phyloP scores from a whole-genome alignment of 2,888 invertebrate genomes.

The Lithosia quadra region DNA sequence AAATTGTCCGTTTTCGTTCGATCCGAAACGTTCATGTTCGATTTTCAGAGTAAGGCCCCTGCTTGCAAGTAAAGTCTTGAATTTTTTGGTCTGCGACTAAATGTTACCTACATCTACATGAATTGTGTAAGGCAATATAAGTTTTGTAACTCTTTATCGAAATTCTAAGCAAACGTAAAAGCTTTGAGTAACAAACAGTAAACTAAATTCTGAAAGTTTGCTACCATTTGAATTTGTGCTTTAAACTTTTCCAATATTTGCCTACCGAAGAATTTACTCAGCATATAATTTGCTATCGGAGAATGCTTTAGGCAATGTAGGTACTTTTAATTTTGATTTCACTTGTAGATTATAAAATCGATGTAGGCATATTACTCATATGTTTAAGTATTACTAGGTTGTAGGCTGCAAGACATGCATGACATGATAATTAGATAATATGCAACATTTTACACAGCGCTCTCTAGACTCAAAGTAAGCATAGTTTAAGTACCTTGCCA shows the following conservation, averaged over 20 bases:
- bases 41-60: no score
- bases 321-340: background rate
- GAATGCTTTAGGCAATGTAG: background rate
- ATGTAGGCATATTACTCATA: background rate
- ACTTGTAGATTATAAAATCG: background rate
- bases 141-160: conserved; percentile 18
- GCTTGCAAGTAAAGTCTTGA: no score
- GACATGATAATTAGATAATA: no score
- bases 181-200: conserved; percentile 11
- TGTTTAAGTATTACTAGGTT: no score
- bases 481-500: no score
- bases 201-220: conserved; percentile 16
- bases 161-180: conserved; percentile 12
- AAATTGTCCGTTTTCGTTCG: no score
- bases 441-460: no score
- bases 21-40: no score
- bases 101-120: background rate
- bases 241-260: conserved; percentile 13
- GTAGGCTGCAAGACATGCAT: no score
- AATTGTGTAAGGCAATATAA: conserved; percentile 17
- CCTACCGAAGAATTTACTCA: conserved; percentile 6
- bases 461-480: no score
- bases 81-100: no score
- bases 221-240: conserved; percentile 6
- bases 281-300: conserved; percentile 10